phyloP scores from a whole-genome alignment of 2,797 vertebrate genomes.

The Falco cherrug region DNA sequence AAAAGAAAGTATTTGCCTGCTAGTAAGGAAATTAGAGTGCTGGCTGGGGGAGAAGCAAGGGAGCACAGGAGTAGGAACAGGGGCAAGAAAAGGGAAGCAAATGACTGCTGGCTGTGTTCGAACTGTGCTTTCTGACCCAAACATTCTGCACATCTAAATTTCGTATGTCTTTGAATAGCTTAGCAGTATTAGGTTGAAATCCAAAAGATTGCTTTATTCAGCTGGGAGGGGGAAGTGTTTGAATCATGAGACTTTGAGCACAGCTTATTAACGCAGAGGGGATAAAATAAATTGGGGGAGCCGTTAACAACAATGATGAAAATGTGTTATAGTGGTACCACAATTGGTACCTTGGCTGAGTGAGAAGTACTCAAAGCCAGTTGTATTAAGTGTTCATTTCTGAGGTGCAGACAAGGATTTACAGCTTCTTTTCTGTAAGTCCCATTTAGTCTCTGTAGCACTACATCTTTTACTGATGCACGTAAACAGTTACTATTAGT shows the following conservation, averaged over 20 bases:
- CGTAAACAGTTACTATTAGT: slow-evolving; percentile 45
- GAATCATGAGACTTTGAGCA: slow-evolving; percentile 25
- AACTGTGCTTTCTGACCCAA: not conserved
- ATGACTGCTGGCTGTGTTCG: not conserved
- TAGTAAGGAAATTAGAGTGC: not conserved
- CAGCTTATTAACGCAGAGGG: slow-evolving; percentile 34
- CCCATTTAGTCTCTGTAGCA: not conserved
- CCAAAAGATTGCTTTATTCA: not conserved
- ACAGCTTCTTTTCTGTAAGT: slow-evolving; percentile 56
- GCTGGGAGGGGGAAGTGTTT: not conserved
- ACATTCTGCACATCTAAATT: not conserved
- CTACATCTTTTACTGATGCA: slow-evolving; percentile 61
- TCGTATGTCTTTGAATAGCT: not conserved
- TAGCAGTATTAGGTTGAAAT: not conserved
- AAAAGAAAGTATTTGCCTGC: not conserved
- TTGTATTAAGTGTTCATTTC: slow-evolving; percentile 62
- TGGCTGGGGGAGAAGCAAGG: not conserved
- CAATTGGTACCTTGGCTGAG: slow-evolving; percentile 44
- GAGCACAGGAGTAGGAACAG: not conserved
- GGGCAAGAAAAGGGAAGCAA: not conserved
- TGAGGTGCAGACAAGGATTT: slow-evolving; percentile 61
- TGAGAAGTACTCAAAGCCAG: slow-evolving; percentile 27
- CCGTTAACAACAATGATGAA: slow-evolving; percentile 60
- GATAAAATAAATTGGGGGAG: slow-evolving; percentile 41
- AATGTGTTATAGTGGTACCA: slow-evolving; percentile 40